Percentiles rank a stretch among this genome's conserved stretches.
Evolutionary conservation across 1,140 invertebrate genomes (phyloP).

Genomic region (Nasonia giraulti): DNA sequence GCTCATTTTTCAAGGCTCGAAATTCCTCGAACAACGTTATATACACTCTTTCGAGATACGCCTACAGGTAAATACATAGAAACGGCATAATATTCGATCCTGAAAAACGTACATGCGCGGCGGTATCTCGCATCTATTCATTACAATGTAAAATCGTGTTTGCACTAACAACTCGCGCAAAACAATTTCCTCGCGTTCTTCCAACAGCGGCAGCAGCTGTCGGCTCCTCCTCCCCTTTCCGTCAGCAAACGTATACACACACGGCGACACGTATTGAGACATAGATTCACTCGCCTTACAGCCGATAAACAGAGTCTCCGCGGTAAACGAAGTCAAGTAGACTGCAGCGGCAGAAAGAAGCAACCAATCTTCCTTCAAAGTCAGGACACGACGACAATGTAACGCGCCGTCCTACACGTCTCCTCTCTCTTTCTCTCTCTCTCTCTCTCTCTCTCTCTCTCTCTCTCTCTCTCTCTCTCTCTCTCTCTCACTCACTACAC

Average conservation of each 20-base stretch:
- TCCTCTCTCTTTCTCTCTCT: not conserved
- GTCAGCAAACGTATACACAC: not conserved
- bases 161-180: not conserved
- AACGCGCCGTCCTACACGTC: constrained; percentile 54
- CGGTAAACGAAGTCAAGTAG: constrained; percentile 13
- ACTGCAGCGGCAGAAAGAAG: constrained; percentile 51
- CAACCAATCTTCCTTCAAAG: constrained; percentile 63
- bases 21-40: not conserved
- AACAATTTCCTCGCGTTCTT: constrained; percentile 4
- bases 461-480: no score
- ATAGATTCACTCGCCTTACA: constrained; percentile 57
- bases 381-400: constrained; percentile 57
- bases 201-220: not conserved
- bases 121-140: not conserved
- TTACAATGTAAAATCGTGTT: constrained; percentile 14
- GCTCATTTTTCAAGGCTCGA: not conserved
- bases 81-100: no score
- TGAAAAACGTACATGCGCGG: no score
- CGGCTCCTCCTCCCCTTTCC: not conserved
- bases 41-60: no score
- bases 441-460: no score
- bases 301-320: constrained; percentile 62
- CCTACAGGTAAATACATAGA: no score
- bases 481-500: not conserved
- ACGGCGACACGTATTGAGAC: constrained; percentile 65